Base-by-base conservation (phyloP, 2,888 invertebrate genomes). In the Cecidostiba fungosa region DNA sequence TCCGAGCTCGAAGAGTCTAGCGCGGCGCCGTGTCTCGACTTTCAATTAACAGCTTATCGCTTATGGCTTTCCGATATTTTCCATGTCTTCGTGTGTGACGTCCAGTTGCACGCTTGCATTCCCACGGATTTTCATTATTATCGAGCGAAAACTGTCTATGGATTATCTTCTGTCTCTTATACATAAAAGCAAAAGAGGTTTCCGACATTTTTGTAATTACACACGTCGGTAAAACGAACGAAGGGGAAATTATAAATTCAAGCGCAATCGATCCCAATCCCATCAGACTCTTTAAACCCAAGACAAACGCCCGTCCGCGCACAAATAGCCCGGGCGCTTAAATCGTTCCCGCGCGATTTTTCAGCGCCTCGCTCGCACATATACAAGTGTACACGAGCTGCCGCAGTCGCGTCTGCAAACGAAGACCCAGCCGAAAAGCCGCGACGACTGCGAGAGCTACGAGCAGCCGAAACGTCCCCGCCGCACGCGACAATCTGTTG, bases 41-140 rank as follows among this genome's bases (percentile, higher is more conserved):
- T 88, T 90, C 92, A 93, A 93, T 93, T 92, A 93, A 91, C 92
- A 90, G 90, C 91, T 92, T 92, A 92, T 91, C 91, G 91, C 90
- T 90, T 92, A 92, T 92, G 91, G 91, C 90, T 92, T 92, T 91
- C 90, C 92, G 91, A 92, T 92, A 92, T 92, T 91, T 92, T 89
- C 89, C 81, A 26, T 43, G 26, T 62, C 39, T 23, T 12, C 3
- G 62, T 26, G 23, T 6, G 59, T 4, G 23, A 6, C 26, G 50
- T 69, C 43, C 54, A 54, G 29, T 47, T 76, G 70, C 76, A 72
- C 47, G n/a, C 54, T 43, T 29, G 77, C 43, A 81, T 81, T 81
- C 77, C 72, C 29, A 62, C 77, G 82, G 73, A 36, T 69, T 62
- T 74, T 74, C 50, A 66, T 66, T 79, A 79, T 79, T 79, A 79